Base-by-base conservation (phyloP, 2,797 vertebrate species). In the Notolepis coatsorum region DNA sequence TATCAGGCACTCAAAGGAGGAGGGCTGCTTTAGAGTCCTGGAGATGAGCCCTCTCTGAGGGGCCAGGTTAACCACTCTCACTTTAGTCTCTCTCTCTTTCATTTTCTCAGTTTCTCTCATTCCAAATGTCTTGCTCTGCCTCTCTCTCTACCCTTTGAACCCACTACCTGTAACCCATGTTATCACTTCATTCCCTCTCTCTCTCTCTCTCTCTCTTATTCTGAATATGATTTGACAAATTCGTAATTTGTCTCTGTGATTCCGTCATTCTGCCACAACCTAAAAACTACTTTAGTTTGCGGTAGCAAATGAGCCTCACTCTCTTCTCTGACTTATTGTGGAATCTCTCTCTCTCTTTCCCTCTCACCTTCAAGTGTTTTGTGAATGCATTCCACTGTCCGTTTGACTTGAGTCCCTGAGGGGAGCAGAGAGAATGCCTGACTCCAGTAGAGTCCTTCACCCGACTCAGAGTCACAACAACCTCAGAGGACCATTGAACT, bases 351-450 rank as follows among this genome's bases (percentile, higher is more conserved):
- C 27, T 20, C 4, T 43, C 27, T 52, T 10, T 60, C 27, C 62
- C 28, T 42, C 43, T 53, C 33, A 33, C 2, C n/a, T 39, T 61
- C 31, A 38, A 49, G 38, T 5, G 0, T 17, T 55, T 38, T n/a
- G 15, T 4, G 46, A 24, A 38, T 56, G 39, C 57, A 75, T 75
- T 75, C 59, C 38, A n/a, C 41, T 71, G 73, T 70, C 60, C 65
- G 56, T 33, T 65, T 60, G 39, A 69, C 31, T 61, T 51, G 47
- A 68, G 37, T 63, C 57, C 41, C 23, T 3, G 50, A 64, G 20
- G 1, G 18, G 21, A 52, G 39, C 33, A 42, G 17, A 7, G 20
- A 48, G n/a, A n/a, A n/a, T n/a, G n/a, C n/a, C 42, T 45, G 47
- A 24, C 42, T 28, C n/a, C n/a, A n/a, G n/a, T n/a, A n/a, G n/a